phyloP scores from a whole-genome alignment of 2,888 invertebrate species.

The Gerris lacustris region DNA sequence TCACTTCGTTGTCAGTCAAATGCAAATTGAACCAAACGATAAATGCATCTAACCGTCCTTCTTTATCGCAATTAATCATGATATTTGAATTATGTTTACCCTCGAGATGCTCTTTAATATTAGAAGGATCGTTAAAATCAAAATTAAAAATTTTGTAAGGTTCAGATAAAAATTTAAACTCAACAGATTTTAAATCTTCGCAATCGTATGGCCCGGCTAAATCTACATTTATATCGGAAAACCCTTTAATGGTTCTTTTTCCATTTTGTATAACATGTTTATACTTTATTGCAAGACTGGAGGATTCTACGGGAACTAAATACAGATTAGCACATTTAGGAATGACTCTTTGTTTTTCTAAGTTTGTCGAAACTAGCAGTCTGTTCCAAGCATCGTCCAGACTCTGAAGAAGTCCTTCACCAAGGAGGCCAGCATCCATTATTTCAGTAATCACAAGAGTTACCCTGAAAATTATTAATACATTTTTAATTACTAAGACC shows the following conservation, averaged over 20 bases:
- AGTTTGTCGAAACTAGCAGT: constrained; percentile 38
- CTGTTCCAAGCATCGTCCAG: constrained; percentile 55
- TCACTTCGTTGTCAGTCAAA: constrained; percentile 47
- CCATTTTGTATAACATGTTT: not conserved
- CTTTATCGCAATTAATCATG: constrained; percentile 13
- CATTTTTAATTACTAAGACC: too few relatives aligned
- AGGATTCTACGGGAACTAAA: constrained; percentile 45
- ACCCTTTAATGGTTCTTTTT: too few relatives aligned
- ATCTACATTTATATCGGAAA: not conserved
- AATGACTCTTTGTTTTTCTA: constrained; percentile 42
- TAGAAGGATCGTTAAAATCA: constrained; percentile 48
- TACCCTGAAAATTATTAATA: constrained; percentile 33
- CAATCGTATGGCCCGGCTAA: constrained; percentile 52
- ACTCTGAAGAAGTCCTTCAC: constrained; percentile 56
- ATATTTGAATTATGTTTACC: constrained; percentile 32
- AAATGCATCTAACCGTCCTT: constrained; percentile 50
- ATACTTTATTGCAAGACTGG: not conserved
- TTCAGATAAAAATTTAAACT: constrained; percentile 46
- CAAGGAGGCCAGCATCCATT: constrained; percentile 67
- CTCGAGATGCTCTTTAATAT: constrained; percentile 39
- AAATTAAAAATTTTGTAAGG: constrained; percentile 45
- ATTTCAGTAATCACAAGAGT: constrained; percentile 61
- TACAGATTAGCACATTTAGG: constrained; percentile 52
- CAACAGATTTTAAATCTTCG: constrained; percentile 48
- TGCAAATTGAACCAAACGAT: constrained; percentile 63